Evolutionary conservation across 1,140 invertebrate genomes (phyloP).

Genomic region (Drosophila serrata): DNA sequence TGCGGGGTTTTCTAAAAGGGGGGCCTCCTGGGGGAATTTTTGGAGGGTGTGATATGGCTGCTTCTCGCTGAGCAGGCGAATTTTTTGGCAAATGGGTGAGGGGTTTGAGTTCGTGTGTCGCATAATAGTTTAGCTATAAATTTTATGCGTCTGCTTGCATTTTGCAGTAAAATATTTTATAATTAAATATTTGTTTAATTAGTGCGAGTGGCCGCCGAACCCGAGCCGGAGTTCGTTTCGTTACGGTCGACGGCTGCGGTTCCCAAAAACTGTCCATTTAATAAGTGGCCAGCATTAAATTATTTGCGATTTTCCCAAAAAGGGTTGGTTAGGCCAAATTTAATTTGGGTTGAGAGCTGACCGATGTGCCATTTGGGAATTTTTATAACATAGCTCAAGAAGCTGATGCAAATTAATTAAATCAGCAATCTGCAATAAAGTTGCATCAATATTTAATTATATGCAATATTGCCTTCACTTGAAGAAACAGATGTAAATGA

Average conservation of each 20-base stretch:
- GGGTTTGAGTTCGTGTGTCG: slow-evolving; percentile 42
- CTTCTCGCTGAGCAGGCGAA: slow-evolving; percentile 51
- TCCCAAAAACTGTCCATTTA: slow-evolving; percentile 51
- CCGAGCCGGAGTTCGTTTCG: slow-evolving; percentile 1
- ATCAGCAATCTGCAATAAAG: background rate
- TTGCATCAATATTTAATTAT: background rate
- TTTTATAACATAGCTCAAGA: background rate
- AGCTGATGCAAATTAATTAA: background rate
- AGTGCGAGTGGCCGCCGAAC: slow-evolving; percentile 58
- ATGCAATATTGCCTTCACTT: background rate
- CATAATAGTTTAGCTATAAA: slow-evolving; percentile 82
- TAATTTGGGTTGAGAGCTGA: slow-evolving; percentile 12
- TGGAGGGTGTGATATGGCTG: background rate
- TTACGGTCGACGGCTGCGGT: slow-evolving; percentile 28
- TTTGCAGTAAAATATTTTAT: slow-evolving; percentile 81
- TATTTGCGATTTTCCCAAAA: slow-evolving; percentile 40
- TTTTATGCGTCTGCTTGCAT: slow-evolving; percentile 78
- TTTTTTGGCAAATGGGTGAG: slow-evolving; percentile 29
- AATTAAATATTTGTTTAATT: slow-evolving; percentile 84
- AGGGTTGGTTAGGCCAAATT: slow-evolving; percentile 28
- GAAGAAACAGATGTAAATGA: background rate
- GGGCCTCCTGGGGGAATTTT: slow-evolving; percentile 4
- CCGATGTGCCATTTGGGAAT: background rate
- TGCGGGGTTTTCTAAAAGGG: slow-evolving; percentile 31
- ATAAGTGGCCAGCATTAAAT: slow-evolving; percentile 54